A percentile compares a stretch with the other conserved stretches of the same genome.
phyloP scores from a whole-genome alignment of 2,113 vertebrate genomes.

The Sebastes fasciatus region DNA sequence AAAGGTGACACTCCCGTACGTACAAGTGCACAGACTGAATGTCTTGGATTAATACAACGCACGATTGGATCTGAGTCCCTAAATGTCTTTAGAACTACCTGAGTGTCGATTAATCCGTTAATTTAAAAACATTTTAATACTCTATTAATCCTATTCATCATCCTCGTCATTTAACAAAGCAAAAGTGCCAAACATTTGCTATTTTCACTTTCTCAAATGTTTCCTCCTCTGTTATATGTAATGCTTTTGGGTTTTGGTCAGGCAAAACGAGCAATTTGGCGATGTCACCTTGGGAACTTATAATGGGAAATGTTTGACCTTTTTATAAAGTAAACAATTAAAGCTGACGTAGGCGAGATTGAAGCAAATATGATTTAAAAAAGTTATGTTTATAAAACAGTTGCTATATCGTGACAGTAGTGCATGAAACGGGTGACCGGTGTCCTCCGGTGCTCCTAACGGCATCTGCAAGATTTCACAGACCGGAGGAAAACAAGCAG shows the following conservation, averaged over 20 bases:
- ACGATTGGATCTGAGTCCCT: neutral
- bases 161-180: neutral
- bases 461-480: too few species aligned
- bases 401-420: too few species aligned
- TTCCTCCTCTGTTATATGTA: neutral
- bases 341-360: neutral
- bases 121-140: too few species aligned
- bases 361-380: too few species aligned
- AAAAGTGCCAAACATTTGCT: neutral
- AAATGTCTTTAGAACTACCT: neutral
- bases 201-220: neutral
- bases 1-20: slow-evolving; percentile 15
- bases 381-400: too few species aligned
- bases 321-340: neutral
- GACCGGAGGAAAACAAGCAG: too few species aligned
- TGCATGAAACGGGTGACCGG: too few species aligned
- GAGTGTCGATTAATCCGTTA: too few species aligned
- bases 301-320: neutral
- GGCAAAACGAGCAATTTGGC: neutral
- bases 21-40: neutral
- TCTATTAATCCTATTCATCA: neutral
- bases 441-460: too few species aligned
- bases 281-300: neutral
- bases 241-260: neutral
- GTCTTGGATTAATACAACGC: neutral